Evolutionary conservation across 2,888 invertebrate species (phyloP), one percentile per base, ranked within the genome.

Genomic region (Syritta pipiens): DNA sequence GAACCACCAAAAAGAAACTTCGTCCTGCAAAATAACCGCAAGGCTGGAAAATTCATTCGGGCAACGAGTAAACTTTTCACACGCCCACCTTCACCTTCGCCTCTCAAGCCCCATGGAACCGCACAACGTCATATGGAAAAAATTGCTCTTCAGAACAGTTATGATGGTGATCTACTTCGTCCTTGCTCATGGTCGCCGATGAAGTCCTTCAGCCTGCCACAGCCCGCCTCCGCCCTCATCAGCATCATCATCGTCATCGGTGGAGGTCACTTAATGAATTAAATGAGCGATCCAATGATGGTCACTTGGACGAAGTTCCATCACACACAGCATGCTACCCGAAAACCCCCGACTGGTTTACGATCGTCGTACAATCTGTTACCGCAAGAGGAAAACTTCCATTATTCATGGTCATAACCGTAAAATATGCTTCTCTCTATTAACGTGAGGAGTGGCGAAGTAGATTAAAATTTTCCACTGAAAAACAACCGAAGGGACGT

Each of bases 91-190:
- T 17, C 14, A 17, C 14, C 30, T 26, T 7, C 14, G 19, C 48
- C 48, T 4, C 28, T 14, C 19, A 26, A 42, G 26, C 49, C 51
- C 22, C 51, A 37, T 46, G 30, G 48, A 60, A 55, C 77, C 79
- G 42, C 74, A 62, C 32, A 74, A 49, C 67, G 74, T 74, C 74
- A 79, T 65, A 68, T 79, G 74, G 77, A 79, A 74, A 79, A 79
- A 79, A 79, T 79, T 55, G 49, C 74, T 72, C 57, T 51, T 74
- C 72, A 57, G 74, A 74, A 74, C 57, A 74, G 72, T 72, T 79
- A 79, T 74, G 55, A 68, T 62, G 67, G 32, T 74, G 67, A 79
- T 79, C 79, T 74, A 68, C 55, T 62, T 62, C 24, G 60, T 67
- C 51, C 57, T 63, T 69, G 69, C 10, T 62, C 74, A 48, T 68